Conservation (phyloP, 2,888 invertebrate species). For the Tetragonisca angustula region DNA sequence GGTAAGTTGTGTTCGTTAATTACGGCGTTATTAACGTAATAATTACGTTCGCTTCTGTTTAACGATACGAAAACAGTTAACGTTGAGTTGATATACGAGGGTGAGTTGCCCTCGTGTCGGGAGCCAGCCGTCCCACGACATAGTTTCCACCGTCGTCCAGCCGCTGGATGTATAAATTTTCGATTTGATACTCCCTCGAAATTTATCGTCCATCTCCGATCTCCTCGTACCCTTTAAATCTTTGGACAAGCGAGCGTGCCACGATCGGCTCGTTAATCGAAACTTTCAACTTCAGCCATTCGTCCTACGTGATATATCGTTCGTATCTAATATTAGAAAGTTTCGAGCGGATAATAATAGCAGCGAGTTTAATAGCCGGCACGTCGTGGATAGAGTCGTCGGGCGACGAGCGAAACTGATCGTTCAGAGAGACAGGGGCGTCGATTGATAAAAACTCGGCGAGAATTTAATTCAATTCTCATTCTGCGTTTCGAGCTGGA, state of each 20-base stretch:
- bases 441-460: slow-evolving; percentile 16
- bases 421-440: not conserved
- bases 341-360: slow-evolving; percentile 3
- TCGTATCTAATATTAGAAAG: slow-evolving; percentile 9
- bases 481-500: too few species aligned
- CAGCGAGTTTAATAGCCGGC: not conserved
- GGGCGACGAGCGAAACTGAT: not conserved
- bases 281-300: slow-evolving; percentile 5
- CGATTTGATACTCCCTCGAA: not conserved
- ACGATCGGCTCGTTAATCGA: not conserved
- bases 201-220: not conserved
- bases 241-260: not conserved
- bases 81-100: slow-evolving; percentile 12
- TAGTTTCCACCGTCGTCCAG: not conserved
- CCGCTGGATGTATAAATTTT: not conserved
- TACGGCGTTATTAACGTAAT: slow-evolving; percentile 50
- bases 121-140: slow-evolving; percentile 11
- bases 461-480: too few species aligned
- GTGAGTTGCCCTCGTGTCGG: slow-evolving; percentile 9
- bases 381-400: not conserved
- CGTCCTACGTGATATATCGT: slow-evolving; percentile 19
- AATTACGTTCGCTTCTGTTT: slow-evolving; percentile 25
- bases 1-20: slow-evolving; percentile 39
- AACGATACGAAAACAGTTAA: slow-evolving; percentile 46
- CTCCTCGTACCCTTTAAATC: not conserved